Evolutionary conservation across 1,140 invertebrate genomes (phyloP).

Genomic region (Aporrectodea caliginosa): DNA sequence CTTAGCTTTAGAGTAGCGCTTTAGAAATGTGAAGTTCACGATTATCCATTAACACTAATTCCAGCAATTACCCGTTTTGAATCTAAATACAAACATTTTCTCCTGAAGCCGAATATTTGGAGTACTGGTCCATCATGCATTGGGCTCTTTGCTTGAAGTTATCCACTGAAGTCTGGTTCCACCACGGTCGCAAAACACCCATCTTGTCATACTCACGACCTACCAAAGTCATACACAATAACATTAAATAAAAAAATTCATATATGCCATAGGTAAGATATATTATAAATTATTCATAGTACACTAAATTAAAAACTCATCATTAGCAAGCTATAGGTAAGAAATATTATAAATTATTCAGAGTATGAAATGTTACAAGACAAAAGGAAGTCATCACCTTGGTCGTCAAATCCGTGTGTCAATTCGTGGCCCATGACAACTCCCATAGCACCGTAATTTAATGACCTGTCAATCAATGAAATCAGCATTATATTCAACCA

Average conservation of each 20-base stretch:
- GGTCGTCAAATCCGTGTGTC: slow-evolving; percentile 93
- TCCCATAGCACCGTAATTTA: slow-evolving; percentile 95
- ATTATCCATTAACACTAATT: too few species aligned
- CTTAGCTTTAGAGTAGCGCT: too few species aligned
- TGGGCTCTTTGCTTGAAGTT: slow-evolving; percentile 45
- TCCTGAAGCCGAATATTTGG: slow-evolving; percentile 38
- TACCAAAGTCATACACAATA: too few species aligned
- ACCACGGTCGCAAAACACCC: slow-evolving; percentile 51
- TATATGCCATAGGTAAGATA: too few species aligned
- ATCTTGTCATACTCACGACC: slow-evolving; percentile 52
- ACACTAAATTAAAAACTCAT: background rate
- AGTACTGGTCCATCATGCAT: slow-evolving; percentile 42
- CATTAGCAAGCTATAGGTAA: background rate
- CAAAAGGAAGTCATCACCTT: slow-evolving; percentile 66
- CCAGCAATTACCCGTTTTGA: too few species aligned
- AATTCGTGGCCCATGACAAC: slow-evolving; percentile 93
- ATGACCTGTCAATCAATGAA: slow-evolving; percentile 61
- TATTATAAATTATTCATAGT: slow-evolving; percentile 3
- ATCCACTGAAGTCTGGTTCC: slow-evolving; percentile 43
- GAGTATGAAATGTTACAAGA: background rate
- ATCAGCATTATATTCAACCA: too few species aligned
- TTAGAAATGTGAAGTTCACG: too few species aligned
- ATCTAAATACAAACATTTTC: slow-evolving; percentile 35
- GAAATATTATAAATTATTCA: background rate
- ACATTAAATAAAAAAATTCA: too few species aligned